These are phyloP conservation scores for Rapana venosa DNA, from an alignment of 2,888 invertebrate genomes.

Conservation along the genomic window DNA sequence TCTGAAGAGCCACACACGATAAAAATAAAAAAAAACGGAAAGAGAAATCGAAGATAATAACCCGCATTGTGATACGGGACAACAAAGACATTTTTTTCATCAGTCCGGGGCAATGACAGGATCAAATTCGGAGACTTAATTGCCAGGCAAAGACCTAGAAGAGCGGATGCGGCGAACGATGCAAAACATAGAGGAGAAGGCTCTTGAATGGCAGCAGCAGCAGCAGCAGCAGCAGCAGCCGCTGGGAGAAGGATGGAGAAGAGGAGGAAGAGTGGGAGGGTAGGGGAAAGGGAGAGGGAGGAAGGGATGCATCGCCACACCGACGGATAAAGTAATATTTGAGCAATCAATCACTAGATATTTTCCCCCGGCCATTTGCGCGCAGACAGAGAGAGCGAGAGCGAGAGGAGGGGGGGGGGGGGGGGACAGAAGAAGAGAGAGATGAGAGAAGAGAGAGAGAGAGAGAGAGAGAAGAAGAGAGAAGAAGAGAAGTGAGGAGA, in stretches of 20 bases:
- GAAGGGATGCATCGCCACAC: background rate
- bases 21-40: background rate
- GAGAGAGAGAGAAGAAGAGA: no score
- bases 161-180: slow-evolving; percentile 34
- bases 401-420: no score
- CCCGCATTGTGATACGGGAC: slow-evolving; percentile 36
- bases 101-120: slow-evolving; percentile 15
- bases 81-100: slow-evolving; percentile 30
- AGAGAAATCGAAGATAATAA: slow-evolving; percentile 43
- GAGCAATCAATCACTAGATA: slow-evolving; percentile 34
- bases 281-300: background rate
- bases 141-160: slow-evolving; percentile 25
- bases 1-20: slow-evolving; percentile 5
- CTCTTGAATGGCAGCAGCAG: background rate
- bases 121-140: slow-evolving; percentile 42
- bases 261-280: no score
- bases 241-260: no score
- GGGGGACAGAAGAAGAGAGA: no score
- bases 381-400: no score
- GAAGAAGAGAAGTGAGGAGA: slow-evolving; percentile 25
- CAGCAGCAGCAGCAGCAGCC: background rate
- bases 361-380: slow-evolving; percentile 7
- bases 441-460: no score
- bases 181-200: slow-evolving; percentile 23
- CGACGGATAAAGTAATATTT: slow-evolving; percentile 31